Evolutionary conservation across 2,888 invertebrate species (phyloP).

Genomic region (Glyphotaelius pellucidus): DNA sequence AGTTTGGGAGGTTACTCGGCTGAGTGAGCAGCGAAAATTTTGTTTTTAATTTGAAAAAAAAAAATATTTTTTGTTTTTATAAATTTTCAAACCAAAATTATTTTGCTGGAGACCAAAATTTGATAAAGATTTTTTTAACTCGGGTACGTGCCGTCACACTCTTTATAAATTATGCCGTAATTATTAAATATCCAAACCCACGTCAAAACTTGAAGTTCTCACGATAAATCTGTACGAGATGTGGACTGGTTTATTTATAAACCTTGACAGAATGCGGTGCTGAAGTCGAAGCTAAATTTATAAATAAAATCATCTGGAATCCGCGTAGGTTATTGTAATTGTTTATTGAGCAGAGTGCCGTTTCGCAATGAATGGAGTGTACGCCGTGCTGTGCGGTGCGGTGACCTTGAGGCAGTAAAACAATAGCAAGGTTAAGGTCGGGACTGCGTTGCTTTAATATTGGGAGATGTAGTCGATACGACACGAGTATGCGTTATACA

Average conservation of each 20-base stretch:
- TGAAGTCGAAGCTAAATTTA: conserved; percentile 2
- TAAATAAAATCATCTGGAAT: conserved; percentile 51
- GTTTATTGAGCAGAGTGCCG: conserved; percentile 51
- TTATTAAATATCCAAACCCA: background rate
- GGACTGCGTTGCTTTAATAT: conserved; percentile 18
- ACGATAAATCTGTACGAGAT: background rate
- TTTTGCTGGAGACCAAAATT: too few relatives aligned
- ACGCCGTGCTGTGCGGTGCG: background rate
- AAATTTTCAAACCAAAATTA: too few relatives aligned
- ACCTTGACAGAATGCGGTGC: background rate
- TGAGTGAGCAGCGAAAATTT: too few relatives aligned
- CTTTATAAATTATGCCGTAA: too few relatives aligned
- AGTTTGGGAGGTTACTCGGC: too few relatives aligned
- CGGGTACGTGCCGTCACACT: too few relatives aligned
- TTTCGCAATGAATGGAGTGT: conserved; percentile 53
- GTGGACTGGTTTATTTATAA: background rate
- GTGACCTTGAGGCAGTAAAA: conserved; percentile 50
- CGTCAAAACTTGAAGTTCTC: background rate
- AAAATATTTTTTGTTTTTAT: too few relatives aligned
- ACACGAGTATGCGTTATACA: background rate
- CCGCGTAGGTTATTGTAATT: conserved; percentile 56
- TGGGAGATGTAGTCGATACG: conserved; percentile 26
- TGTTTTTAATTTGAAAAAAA: too few relatives aligned
- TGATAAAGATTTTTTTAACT: too few relatives aligned
- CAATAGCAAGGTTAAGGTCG: conserved; percentile 60